phyloP scores from a whole-genome alignment of 2,113 vertebrate species.

The Romanogobio albipinnatus region DNA sequence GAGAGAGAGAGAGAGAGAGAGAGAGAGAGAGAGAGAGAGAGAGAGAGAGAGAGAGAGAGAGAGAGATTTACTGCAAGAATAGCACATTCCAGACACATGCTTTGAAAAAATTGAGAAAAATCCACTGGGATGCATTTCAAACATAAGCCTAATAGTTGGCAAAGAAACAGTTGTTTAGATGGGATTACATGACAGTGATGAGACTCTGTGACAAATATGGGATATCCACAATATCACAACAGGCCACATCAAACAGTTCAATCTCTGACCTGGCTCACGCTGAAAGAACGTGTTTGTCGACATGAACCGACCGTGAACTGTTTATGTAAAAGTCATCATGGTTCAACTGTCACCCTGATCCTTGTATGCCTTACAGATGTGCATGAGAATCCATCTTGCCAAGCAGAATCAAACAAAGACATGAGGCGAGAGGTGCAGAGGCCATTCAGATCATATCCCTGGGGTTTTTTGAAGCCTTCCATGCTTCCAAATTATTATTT shows the following conservation, averaged over 20 bases:
- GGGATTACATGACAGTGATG: neutral
- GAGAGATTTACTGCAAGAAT: neutral
- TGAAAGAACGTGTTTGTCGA: conserved; percentile 38
- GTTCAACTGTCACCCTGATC: conserved; percentile 52
- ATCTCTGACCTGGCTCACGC: neutral
- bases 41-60: neutral
- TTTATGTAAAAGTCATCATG: conserved; percentile 22
- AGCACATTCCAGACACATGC: conserved; percentile 12
- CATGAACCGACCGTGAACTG: neutral
- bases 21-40: no score
- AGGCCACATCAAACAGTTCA: conserved; percentile 6
- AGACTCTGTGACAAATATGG: neutral
- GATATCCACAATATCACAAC: conserved; percentile 4
- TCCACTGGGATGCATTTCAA: conserved; percentile 26
- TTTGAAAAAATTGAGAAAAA: neutral
- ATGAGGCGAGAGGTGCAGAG: conserved; percentile 5
- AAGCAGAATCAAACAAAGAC: conserved; percentile 52
- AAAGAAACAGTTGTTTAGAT: conserved; percentile 23
- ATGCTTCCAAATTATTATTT: conserved; percentile 59
- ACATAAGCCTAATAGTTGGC: conserved; percentile 12
- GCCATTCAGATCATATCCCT: conserved; percentile 47
- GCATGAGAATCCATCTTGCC: conserved; percentile 52
- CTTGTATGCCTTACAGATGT: conserved; percentile 64
- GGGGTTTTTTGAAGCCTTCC: conserved; percentile 48
- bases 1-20: no score